Evolutionary conservation across 1,140 invertebrate species (phyloP).

Genomic region (Ephestia elutella): DNA sequence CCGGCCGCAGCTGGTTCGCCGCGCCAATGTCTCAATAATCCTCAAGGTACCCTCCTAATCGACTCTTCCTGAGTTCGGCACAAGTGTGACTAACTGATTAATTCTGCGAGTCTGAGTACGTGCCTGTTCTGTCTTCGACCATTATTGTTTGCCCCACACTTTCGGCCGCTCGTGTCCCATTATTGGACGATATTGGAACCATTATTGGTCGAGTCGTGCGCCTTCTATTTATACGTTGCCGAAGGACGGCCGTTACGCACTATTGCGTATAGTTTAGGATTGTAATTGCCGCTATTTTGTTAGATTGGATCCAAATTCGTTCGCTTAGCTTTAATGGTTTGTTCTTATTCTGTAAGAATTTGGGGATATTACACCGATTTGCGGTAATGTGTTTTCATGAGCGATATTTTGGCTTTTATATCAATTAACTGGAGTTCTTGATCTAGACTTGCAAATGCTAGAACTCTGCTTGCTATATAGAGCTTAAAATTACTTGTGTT

Average conservation of each 20-base stretch:
- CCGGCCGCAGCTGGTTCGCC: constrained; percentile 58
- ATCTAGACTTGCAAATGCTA: neutral
- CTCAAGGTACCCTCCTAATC: constrained; percentile 69
- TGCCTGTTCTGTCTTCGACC: constrained; percentile 45
- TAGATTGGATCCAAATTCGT: constrained; percentile 56
- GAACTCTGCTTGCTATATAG: constrained; percentile 32
- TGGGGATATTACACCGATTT: constrained; percentile 15
- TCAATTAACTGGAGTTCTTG: constrained; percentile 43
- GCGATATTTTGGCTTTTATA: constrained; percentile 16
- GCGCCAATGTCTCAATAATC: constrained; percentile 70
- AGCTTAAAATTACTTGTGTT: constrained; percentile 35
- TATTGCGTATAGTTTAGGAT: constrained; percentile 54
- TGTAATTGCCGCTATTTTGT: constrained; percentile 64
- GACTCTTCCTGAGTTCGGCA: constrained; percentile 64
- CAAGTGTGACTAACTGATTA: constrained; percentile 73
- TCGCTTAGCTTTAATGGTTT: constrained; percentile 38
- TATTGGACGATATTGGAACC: constrained; percentile 63
- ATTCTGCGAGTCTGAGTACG: constrained; percentile 59
- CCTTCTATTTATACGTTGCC: constrained; percentile 53
- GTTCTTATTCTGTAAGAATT: constrained; percentile 25
- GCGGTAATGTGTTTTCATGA: constrained; percentile 11
- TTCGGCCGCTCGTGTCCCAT: constrained; percentile 40
- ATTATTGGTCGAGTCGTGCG: constrained; percentile 43
- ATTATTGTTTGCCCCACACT: constrained; percentile 56
- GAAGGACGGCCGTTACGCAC: constrained; percentile 50